Base-by-base conservation (phyloP, 2,113 vertebrate genomes). In the Trematomus loennbergii region DNA sequence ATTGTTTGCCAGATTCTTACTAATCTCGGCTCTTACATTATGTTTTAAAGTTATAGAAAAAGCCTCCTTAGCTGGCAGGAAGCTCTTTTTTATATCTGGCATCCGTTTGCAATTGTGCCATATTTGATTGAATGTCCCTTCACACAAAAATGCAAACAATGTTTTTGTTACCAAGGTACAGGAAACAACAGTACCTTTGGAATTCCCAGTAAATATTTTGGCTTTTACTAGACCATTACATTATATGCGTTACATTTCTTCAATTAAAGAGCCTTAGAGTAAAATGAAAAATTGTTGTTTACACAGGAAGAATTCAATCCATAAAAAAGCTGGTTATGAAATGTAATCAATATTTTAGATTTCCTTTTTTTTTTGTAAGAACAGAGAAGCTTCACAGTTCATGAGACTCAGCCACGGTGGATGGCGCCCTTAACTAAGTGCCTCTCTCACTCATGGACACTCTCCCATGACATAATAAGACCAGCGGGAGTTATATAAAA, bases 401-500 rank as follows among this genome's bases (percentile, higher is more conserved):
- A 64, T 46, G 66, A 71, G 25, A 17, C 8, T 6, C 36, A 40
- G 0, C 33, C 18, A 50, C 64, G 3, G 18, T 59, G 61, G 4
- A 12, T 59, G 61, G 72, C 45, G 72, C 74, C 79, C 88, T 86
- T 59, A 82, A 74, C 58, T 52, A 70, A 87, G 63, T 60, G 62
- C 48, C 13, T 72, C 54, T 80, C 4, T 72, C 68, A 76, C 43
- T 85, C 85, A 79, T 11, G 16, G 80, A 72, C 65, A 89, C 81
- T 81, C 82, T 84, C 62, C 82, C 64, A 75, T 92, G 87, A 91
- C 86, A 89, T 85, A 88, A 91, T 86, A 88, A 90, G 90, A 92
- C 62, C 88, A 82, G 80, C 70, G 63, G 76, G 73, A 67, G 83
- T 93, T 93, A 91, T 81, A 87, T 89, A 93, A 91, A 29, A 93